These are phyloP conservation scores for Scrobipalpa atriplicella DNA, from an alignment of 2,888 invertebrate species.

Conservation along the genomic window DNA sequence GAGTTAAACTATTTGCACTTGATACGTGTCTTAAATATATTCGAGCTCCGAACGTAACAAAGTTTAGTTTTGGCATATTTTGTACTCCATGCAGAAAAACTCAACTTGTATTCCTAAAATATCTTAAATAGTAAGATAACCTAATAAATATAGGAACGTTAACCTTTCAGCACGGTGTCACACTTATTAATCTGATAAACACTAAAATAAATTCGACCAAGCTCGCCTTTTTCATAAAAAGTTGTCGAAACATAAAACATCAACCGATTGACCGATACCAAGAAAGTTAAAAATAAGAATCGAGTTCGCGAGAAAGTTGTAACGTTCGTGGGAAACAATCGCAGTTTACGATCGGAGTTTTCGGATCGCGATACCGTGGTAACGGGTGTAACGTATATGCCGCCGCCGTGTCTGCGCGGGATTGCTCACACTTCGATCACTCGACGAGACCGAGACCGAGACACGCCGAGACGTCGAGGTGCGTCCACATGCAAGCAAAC, in stretches of 20 bases:
- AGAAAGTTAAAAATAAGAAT: conserved; percentile 12
- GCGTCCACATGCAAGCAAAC: too few species aligned
- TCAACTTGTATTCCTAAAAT: too few species aligned
- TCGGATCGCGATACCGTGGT: conserved; percentile 24
- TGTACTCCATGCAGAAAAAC: too few species aligned
- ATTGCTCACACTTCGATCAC: conserved; percentile 26
- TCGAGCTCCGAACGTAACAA: not conserved
- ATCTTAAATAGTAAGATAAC: too few species aligned
- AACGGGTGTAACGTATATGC: conserved; percentile 31
- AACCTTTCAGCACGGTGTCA: too few species aligned
- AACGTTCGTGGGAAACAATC: conserved; percentile 25
- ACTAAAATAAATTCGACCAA: not conserved
- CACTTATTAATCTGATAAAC: not conserved
- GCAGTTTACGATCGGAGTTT: conserved; percentile 23
- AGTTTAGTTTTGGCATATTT: not conserved
- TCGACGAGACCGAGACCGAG: conserved; percentile 21
- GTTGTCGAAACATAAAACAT: conserved; percentile 7
- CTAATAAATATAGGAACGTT: too few species aligned
- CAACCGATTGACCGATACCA: conserved; percentile 11
- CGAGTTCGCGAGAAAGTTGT: conserved; percentile 15
- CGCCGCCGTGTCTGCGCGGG: conserved; percentile 32
- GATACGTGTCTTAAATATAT: not conserved
- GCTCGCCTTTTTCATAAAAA: conserved; percentile 4
- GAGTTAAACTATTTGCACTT: not conserved
- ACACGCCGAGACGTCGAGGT: not conserved